A percentile compares a stretch with the other conserved stretches of the same genome.
Evolutionary conservation across 2,113 vertebrate species (phyloP).

Genomic region (Myrmophylax atrothorax): DNA sequence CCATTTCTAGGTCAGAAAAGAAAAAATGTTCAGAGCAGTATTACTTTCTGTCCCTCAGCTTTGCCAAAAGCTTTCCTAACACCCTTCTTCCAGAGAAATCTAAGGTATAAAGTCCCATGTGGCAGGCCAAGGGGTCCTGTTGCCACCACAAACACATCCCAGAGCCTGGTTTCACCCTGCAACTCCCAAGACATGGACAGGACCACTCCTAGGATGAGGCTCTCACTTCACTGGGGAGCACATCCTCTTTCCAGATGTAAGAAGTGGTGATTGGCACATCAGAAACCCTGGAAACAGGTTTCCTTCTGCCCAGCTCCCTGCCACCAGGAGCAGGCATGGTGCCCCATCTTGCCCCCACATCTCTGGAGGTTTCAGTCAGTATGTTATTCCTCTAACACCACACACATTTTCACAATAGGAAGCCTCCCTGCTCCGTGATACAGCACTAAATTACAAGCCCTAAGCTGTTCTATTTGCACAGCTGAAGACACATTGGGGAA

Average conservation of each 20-base stretch:
- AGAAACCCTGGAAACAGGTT: neutral
- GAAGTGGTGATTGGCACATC: neutral
- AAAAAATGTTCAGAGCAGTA: neutral
- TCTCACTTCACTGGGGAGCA: neutral
- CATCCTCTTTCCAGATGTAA: neutral
- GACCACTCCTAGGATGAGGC: neutral
- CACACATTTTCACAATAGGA: neutral
- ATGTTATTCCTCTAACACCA: neutral
- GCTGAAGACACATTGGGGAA: neutral
- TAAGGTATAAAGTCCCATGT: neutral
- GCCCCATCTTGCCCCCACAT: neutral
- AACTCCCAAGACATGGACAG: neutral
- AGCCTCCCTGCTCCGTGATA: neutral
- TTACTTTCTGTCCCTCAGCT: neutral
- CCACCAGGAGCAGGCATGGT: neutral
- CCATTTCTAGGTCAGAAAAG: neutral
- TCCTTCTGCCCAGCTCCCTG: neutral
- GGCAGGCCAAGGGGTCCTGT: neutral
- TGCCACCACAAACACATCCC: neutral
- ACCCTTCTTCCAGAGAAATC: neutral
- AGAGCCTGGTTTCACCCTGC: neutral
- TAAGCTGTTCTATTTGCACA: constrained; percentile 23
- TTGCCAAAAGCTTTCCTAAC: neutral
- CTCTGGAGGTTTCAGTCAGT: neutral
- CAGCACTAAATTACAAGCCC: neutral